Evolutionary conservation across 2,888 invertebrate species (phyloP).

Genomic region (Leptinotarsa haldemani): DNA sequence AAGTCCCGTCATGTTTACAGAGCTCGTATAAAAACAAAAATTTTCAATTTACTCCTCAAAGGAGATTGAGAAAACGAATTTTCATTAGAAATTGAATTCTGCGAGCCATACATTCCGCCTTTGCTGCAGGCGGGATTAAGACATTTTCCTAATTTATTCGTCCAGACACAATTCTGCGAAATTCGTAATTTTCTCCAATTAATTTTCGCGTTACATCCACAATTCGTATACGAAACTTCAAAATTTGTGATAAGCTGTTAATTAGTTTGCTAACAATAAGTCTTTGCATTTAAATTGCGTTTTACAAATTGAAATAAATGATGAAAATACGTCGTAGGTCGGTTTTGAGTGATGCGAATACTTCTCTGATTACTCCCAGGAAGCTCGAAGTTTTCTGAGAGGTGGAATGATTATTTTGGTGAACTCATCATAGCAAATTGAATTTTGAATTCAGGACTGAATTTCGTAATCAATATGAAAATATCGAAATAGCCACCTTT

Average conservation of each 20-base stretch:
- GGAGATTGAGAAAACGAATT: conserved; percentile 9
- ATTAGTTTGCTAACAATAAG: conserved; percentile 55
- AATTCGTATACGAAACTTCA: conserved; percentile 40
- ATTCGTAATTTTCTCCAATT: conserved; percentile 49
- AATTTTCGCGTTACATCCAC: conserved; percentile 42
- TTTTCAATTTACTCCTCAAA: conserved; percentile 13
- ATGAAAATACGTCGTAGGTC: conserved; percentile 25
- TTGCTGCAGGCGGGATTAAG: conserved; percentile 31
- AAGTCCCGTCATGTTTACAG: neutral
- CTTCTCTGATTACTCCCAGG: conserved; percentile 6
- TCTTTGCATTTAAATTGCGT: conserved; percentile 56
- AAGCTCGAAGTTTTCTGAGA: neutral
- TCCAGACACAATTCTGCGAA: conserved; percentile 41
- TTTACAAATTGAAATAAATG: conserved; percentile 48
- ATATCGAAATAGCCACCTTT: no score
- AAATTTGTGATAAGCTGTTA: conserved; percentile 51
- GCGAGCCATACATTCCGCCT: conserved; percentile 11
- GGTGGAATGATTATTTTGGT: neutral
- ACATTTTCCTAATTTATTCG: conserved; percentile 39
- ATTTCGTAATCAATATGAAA: no score
- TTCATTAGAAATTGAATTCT: conserved; percentile 18
- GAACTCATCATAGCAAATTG: neutral
- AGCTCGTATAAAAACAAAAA: neutral
- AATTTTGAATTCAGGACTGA: no score
- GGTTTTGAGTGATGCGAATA: conserved; percentile 19